phyloP scores from a whole-genome alignment of 2,797 vertebrate species.

The Cyprinella venusta region DNA sequence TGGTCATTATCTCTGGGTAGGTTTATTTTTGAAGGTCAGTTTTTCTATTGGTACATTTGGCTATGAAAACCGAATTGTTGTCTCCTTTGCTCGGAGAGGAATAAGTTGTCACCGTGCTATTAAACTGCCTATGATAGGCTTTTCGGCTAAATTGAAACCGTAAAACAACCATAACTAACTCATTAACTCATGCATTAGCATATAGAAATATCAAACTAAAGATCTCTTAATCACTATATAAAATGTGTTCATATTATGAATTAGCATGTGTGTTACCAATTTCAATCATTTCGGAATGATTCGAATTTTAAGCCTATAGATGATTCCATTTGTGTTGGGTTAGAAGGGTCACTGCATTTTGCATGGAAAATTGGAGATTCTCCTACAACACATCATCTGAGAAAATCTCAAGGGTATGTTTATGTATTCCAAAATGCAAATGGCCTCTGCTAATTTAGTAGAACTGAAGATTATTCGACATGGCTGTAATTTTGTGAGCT shows the following conservation, averaged over 20 bases:
- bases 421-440: conserved; percentile 55
- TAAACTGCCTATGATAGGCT: not conserved
- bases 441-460: conserved; percentile 41
- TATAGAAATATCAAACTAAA: not conserved
- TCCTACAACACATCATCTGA: conserved; percentile 13
- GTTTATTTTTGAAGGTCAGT: not conserved
- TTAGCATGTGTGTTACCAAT: not conserved
- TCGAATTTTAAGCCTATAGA: conserved; percentile 15
- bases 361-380: conserved; percentile 14
- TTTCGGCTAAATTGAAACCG: not conserved
- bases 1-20: not conserved
- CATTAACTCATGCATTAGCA: not conserved
- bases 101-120: not conserved
- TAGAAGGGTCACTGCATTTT: conserved; percentile 25
- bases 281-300: not conserved
- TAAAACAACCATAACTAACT: not conserved
- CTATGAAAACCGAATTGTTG: no score
- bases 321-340: conserved; percentile 25
- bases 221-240: not conserved
- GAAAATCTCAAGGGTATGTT: conserved; percentile 9
- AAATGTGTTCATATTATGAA: not conserved
- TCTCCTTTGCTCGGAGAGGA: no score
- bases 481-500: conserved; percentile 52
- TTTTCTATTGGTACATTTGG: conserved; percentile 1
- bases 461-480: conserved; percentile 39